Percentiles rank a stretch among this genome's conserved stretches.
These are phyloP conservation scores for Diadegma fenestrale DNA, from an alignment of 2,888 invertebrate species.

Conservation along the genomic window DNA sequence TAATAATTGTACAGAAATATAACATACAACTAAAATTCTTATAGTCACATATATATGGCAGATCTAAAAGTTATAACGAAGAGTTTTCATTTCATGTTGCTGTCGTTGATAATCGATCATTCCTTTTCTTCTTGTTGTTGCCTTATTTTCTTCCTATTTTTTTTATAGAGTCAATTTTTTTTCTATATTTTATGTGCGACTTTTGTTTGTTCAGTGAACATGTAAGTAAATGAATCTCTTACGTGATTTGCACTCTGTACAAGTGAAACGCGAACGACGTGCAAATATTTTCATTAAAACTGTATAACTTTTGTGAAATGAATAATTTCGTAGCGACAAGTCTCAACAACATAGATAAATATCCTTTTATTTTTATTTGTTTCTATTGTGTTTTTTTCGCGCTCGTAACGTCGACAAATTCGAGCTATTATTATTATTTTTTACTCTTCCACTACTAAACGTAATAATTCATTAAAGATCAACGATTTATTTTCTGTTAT, in stretches of 20 bases:
- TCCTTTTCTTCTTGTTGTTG: constrained; percentile 15
- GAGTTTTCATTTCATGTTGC: constrained; percentile 34
- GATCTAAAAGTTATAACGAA: constrained; percentile 77
- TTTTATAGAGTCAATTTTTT: constrained; percentile 68
- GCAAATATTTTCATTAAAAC: constrained; percentile 70
- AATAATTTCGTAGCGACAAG: constrained; percentile 77
- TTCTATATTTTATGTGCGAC: background rate
- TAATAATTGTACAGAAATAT: constrained; percentile 74
- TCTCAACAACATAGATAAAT: constrained; percentile 75
- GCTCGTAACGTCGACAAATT: constrained; percentile 44
- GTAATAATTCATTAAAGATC: constrained; percentile 57
- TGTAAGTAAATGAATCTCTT: constrained; percentile 83
- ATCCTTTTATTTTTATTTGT: constrained; percentile 50
- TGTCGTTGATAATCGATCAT: background rate
- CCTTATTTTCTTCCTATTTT: constrained; percentile 19
- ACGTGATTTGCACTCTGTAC: constrained; percentile 75
- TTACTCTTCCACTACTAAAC: constrained; percentile 35
- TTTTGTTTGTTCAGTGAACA: constrained; percentile 67
- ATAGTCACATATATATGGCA: constrained; percentile 82
- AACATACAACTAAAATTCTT: constrained; percentile 73
- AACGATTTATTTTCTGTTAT: constrained; percentile 49
- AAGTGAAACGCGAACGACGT: constrained; percentile 75
- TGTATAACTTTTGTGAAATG: constrained; percentile 75
- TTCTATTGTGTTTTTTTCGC: constrained; percentile 20
- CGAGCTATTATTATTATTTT: constrained; percentile 10